A percentile compares a stretch with the other conserved stretches of the same genome.
Evolutionary conservation across 2,113 vertebrate species (phyloP).

Genomic region (Phoxinus phoxinus): DNA sequence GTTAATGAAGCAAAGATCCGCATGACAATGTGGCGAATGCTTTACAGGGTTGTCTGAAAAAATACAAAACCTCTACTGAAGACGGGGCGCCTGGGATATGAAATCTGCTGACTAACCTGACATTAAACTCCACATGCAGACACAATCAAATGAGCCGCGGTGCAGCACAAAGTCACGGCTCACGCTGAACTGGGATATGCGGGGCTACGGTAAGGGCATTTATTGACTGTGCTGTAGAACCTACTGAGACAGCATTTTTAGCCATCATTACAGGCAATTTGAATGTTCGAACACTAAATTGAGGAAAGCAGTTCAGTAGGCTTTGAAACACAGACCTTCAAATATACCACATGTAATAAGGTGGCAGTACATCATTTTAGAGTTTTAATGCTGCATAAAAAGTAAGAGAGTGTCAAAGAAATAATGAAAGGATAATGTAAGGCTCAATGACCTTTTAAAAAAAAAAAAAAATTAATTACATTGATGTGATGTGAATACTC

Average conservation of each 20-base stretch:
- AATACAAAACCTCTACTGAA: slow-evolving; percentile 50
- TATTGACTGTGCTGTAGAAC: slow-evolving; percentile 2
- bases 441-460: too few species aligned
- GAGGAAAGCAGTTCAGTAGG: background rate
- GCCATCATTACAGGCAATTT: background rate
- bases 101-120: slow-evolving; percentile 74
- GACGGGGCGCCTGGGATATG: slow-evolving; percentile 44
- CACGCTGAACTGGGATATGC: background rate
- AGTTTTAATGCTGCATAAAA: background rate
- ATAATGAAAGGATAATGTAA: too few species aligned
- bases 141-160: slow-evolving; percentile 39
- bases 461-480: too few species aligned
- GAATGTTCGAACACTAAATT: background rate
- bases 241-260: slow-evolving; percentile 20
- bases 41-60: slow-evolving; percentile 32
- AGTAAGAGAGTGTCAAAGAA: background rate
- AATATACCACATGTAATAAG: background rate
- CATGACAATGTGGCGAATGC: slow-evolving; percentile 61
- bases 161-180: slow-evolving; percentile 8
- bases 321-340: background rate
- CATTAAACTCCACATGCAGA: slow-evolving; percentile 55
- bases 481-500: too few species aligned
- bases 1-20: slow-evolving; percentile 64
- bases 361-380: background rate
- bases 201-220: background rate